phyloP scores from a whole-genome alignment of 2,797 vertebrate species.

The Carcharodon carcharias region DNA sequence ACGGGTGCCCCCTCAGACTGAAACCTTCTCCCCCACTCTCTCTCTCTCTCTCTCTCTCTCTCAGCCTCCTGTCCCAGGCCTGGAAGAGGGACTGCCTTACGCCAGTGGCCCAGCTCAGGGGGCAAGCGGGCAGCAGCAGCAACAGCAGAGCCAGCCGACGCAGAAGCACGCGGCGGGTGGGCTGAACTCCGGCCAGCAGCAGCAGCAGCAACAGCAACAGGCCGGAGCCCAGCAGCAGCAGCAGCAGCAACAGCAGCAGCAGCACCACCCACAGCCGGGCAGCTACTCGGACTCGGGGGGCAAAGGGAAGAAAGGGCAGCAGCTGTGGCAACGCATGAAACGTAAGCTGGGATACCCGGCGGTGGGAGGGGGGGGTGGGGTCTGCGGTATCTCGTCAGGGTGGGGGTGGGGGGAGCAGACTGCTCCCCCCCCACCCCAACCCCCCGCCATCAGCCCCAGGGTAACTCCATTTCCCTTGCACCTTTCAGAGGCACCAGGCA shows the following conservation, averaged over 20 bases:
- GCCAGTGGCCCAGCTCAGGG: slow-evolving; percentile 43
- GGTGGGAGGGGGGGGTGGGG: no score
- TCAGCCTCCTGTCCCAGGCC: slow-evolving; percentile 53
- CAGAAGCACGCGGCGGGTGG: slow-evolving; percentile 41
- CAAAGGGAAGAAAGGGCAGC: slow-evolving; percentile 73
- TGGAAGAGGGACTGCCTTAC: slow-evolving; percentile 52
- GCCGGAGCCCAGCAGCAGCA: slow-evolving; percentile 46
- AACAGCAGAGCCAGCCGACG: slow-evolving; percentile 39
- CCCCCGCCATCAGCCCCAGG: no score
- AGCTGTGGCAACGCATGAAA: slow-evolving; percentile 87
- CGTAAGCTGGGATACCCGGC: slow-evolving; percentile 49
- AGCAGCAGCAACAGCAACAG: neutral
- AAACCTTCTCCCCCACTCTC: slow-evolving; percentile 42
- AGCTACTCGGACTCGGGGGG: slow-evolving; percentile 49
- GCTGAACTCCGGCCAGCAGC: neutral
- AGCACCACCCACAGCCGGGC: slow-evolving; percentile 45
- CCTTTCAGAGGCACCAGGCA: slow-evolving; percentile 72
- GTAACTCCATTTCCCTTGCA: neutral
- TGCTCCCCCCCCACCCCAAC: no score
- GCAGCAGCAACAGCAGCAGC: slow-evolving; percentile 39
- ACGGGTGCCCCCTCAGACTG: slow-evolving; percentile 40
- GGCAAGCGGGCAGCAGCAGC: slow-evolving; percentile 45
- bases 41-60: slow-evolving; percentile 41
- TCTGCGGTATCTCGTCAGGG: neutral
- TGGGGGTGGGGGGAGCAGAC: no score